Percentiles rank a stretch among this genome's conserved stretches.
Evolutionary conservation across 2,888 invertebrate species (phyloP).

Genomic region (Piscicola geometra): DNA sequence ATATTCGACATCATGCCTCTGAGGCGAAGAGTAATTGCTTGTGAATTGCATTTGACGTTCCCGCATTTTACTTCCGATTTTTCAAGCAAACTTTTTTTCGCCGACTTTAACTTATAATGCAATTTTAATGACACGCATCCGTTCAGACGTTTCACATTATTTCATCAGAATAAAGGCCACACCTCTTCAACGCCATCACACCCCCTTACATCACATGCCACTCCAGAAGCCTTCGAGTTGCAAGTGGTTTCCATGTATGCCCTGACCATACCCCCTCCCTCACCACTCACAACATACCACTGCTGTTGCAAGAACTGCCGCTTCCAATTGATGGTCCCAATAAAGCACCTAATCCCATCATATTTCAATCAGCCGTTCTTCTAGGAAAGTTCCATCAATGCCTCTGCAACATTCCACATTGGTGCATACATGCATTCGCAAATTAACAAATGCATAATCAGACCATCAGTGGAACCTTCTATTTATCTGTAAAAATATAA

Average conservation of each 20-base stretch:
- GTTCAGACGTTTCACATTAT: too few relatives aligned
- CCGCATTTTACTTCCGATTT: background rate
- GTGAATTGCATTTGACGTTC: conserved; percentile 10
- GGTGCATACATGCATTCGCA: too few relatives aligned
- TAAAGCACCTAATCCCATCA: background rate
- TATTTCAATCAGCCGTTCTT: background rate
- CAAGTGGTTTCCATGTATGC: background rate
- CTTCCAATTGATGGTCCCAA: background rate
- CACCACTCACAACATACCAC: background rate
- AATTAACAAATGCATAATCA: too few relatives aligned
- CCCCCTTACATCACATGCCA: too few relatives aligned
- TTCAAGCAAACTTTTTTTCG: background rate
- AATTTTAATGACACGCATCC: background rate
- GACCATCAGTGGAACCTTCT: too few relatives aligned
- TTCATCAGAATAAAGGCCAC: too few relatives aligned
- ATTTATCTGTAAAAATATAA: too few relatives aligned
- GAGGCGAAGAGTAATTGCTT: conserved; percentile 16
- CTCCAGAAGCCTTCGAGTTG: background rate
- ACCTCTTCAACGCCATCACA: too few relatives aligned
- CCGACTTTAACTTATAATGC: background rate
- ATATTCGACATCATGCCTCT: background rate
- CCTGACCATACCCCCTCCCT: background rate
- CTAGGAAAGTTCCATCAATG: background rate
- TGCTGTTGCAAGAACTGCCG: too few relatives aligned
- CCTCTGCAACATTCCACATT: background rate